Conservation (phyloP, 2,888 invertebrate genomes). For the Dasypogon diadema region DNA sequence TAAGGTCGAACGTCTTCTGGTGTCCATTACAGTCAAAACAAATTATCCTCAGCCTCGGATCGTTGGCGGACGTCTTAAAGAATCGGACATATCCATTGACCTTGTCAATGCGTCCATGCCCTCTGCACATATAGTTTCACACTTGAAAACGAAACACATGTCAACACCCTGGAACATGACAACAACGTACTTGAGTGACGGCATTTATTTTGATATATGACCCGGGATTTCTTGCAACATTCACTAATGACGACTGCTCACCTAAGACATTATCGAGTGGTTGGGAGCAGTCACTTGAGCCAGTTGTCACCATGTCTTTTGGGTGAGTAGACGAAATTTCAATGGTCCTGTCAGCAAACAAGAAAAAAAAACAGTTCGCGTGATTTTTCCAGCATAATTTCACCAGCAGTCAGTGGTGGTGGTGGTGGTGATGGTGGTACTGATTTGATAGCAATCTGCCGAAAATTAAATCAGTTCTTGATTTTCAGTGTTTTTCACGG, state of each 20-base stretch:
- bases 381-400: not conserved
- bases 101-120: constrained; percentile 25
- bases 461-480: not conserved
- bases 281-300: not conserved
- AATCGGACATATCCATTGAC: constrained; percentile 34
- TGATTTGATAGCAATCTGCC: not conserved
- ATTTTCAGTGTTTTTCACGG: not conserved
- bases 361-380: not conserved
- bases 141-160: constrained; percentile 21
- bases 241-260: no score
- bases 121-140: constrained; percentile 11
- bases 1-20: constrained; percentile 23
- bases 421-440: not conserved
- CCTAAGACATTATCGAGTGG: not conserved
- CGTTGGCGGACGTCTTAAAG: not conserved
- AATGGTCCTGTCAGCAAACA: not conserved
- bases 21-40: constrained; percentile 49
- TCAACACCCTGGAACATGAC: constrained; percentile 1
- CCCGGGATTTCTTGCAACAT: no score
- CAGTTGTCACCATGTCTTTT: not conserved
- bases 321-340: not conserved
- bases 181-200: not conserved
- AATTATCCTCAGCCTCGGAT: constrained; percentile 32
- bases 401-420: no score
- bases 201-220: not conserved